A percentile compares a stretch with the other conserved stretches of the same genome.
Conservation (phyloP, 2,113 vertebrate genomes). For the Natator depressus region DNA sequence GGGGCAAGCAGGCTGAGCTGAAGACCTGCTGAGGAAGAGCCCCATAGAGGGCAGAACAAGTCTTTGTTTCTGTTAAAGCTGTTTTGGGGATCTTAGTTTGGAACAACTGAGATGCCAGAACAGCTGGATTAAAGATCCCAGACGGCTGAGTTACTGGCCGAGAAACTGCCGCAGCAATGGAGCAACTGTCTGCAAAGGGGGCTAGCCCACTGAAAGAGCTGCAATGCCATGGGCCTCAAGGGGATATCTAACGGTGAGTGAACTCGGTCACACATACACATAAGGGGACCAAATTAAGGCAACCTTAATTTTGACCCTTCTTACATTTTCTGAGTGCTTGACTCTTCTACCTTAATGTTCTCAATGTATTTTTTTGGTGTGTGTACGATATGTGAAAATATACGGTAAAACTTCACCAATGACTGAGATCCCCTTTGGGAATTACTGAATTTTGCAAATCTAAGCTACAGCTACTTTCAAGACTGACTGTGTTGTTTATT, state of each 20-base stretch:
- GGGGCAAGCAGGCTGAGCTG: not conserved
- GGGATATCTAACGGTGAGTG: no score
- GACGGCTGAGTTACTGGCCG: not conserved
- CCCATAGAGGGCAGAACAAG: not conserved
- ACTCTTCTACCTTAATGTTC: no score
- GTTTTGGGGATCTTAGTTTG: not conserved
- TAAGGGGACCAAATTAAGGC: no score
- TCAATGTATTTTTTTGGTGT: no score
- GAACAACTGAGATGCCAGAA: not conserved
- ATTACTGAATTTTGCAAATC: not conserved
- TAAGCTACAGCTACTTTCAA: not conserved
- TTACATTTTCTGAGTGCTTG: no score
- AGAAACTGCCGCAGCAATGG: not conserved
- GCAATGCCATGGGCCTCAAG: no score
- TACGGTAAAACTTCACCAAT: slow-evolving; percentile 33
- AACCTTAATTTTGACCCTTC: no score
- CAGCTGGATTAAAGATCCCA: not conserved
- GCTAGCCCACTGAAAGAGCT: not conserved
- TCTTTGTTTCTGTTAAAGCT: not conserved
- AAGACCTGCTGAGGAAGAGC: not conserved
- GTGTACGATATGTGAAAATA: not conserved
- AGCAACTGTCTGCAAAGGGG: not conserved
- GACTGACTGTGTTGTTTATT: not conserved
- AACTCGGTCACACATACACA: no score
- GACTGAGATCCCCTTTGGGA: slow-evolving; percentile 31